A percentile compares a stretch with the other conserved stretches of the same genome.
Conservation (phyloP, 2,797 vertebrate species). For the Pelochelys cantorii region DNA sequence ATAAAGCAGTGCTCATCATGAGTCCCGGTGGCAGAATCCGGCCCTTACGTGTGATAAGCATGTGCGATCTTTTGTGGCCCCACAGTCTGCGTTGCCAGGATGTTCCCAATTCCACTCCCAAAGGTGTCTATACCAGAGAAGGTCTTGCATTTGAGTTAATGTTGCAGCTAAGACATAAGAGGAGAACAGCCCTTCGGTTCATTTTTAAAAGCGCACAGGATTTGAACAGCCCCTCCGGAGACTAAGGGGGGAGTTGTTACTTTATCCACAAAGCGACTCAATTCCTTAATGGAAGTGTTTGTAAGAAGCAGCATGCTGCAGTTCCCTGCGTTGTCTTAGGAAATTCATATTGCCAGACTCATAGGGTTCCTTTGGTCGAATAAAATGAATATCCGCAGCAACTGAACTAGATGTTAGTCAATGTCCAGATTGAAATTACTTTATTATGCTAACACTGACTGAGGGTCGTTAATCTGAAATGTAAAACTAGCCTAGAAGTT, state of each 20-base stretch:
- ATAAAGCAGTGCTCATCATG: rapidly evolving
- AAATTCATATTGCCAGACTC: constrained; percentile 54
- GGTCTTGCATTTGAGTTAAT: neutral
- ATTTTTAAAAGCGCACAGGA: neutral
- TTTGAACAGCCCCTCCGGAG: neutral
- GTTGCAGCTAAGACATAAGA: neutral
- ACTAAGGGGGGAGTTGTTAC: neutral
- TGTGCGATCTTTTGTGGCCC: neutral
- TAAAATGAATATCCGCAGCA: constrained; percentile 54
- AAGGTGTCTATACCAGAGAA: neutral
- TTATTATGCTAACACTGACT: constrained; percentile 23
- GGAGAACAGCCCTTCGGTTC: neutral
- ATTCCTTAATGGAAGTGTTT: constrained; percentile 9
- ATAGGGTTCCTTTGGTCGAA: constrained; percentile 54
- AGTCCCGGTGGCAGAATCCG: neutral
- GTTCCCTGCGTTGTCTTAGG: constrained; percentile 30
- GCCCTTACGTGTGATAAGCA: rapidly evolving
- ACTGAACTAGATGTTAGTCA: constrained; percentile 67
- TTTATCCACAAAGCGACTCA: constrained; percentile 8
- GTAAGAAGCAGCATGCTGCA: neutral
- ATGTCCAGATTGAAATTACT: constrained; percentile 64
- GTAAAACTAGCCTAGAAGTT: constrained; percentile 43
- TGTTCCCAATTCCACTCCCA: neutral
- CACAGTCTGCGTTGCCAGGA: neutral
- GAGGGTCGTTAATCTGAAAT: constrained; percentile 38